Evolutionary conservation across 2,113 vertebrate species (phyloP).

Genomic region (Xiphorhynchus elegans): DNA sequence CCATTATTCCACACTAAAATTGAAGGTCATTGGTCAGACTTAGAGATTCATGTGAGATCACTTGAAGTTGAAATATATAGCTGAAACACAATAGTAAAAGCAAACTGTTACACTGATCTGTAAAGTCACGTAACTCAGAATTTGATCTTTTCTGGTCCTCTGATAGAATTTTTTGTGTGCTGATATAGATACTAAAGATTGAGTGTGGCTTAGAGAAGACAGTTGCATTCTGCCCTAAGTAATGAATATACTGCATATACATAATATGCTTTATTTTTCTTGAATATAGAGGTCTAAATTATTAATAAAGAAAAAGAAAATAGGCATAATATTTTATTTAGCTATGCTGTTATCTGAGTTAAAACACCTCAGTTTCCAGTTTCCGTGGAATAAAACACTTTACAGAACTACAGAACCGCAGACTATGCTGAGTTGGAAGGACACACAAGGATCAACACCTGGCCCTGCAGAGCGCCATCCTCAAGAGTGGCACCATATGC

Average conservation of each 20-base stretch:
- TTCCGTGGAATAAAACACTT: neutral
- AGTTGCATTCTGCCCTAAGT: neutral
- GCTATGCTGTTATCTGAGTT: neutral
- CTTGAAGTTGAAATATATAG: neutral
- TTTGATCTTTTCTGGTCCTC: neutral
- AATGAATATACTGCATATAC: neutral
- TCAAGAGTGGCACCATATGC: neutral
- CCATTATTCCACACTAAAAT: neutral
- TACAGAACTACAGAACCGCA: neutral
- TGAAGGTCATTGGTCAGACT: neutral
- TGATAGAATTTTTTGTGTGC: neutral
- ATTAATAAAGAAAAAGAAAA: neutral
- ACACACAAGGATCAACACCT: neutral
- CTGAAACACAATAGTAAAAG: neutral
- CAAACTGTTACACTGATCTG: neutral
- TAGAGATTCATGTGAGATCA: neutral
- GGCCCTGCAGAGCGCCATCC: neutral
- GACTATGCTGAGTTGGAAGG: neutral
- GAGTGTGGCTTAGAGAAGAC: neutral
- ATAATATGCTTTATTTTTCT: neutral
- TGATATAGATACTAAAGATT: neutral
- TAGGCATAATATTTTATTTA: neutral
- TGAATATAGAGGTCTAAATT: neutral
- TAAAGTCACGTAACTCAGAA: neutral
- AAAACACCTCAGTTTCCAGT: neutral